phyloP scores from a whole-genome alignment of 1,140 invertebrate species.

The Diorhabda carinulata region DNA sequence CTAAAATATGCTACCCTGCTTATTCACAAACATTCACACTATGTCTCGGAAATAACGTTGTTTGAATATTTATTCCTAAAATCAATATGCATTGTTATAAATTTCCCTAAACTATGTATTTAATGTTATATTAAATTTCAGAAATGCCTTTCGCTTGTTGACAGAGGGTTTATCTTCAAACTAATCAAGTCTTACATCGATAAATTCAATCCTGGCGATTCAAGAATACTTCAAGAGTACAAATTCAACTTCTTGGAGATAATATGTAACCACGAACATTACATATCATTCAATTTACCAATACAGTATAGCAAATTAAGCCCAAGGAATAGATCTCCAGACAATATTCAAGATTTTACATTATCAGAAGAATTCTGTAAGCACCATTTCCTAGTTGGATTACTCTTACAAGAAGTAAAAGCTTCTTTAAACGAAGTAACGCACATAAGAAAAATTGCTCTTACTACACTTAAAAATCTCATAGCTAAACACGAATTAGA shows the following conservation, averaged over 20 bases:
- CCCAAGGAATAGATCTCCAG: constrained; percentile 52
- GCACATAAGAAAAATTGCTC: constrained; percentile 73
- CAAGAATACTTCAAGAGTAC: constrained; percentile 73
- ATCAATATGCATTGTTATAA: too few relatives aligned
- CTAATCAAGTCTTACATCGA: constrained; percentile 83
- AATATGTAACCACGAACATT: constrained; percentile 92
- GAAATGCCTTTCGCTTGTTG: constrained; percentile 88
- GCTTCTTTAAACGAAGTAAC: constrained; percentile 77
- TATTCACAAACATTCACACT: too few relatives aligned
- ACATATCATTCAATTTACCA: constrained; percentile 81
- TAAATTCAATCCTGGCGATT: constrained; percentile 78
- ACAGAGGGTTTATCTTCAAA: constrained; percentile 87
- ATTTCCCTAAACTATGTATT: too few relatives aligned
- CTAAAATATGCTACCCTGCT: too few relatives aligned
- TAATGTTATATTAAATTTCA: constrained; percentile 48
- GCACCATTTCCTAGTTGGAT: constrained; percentile 81
- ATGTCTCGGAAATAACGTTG: too few relatives aligned
- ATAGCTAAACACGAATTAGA: constrained; percentile 93
- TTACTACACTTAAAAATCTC: constrained; percentile 76
- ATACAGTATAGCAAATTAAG: constrained; percentile 61
- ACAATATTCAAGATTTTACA: constrained; percentile 55
- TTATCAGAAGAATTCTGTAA: constrained; percentile 78
- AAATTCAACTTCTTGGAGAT: constrained; percentile 85
- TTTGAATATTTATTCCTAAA: too few relatives aligned
- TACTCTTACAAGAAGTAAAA: constrained; percentile 71